Evolutionary conservation across 2,888 invertebrate species (phyloP).

Genomic region (Hymenopus coronatus): DNA sequence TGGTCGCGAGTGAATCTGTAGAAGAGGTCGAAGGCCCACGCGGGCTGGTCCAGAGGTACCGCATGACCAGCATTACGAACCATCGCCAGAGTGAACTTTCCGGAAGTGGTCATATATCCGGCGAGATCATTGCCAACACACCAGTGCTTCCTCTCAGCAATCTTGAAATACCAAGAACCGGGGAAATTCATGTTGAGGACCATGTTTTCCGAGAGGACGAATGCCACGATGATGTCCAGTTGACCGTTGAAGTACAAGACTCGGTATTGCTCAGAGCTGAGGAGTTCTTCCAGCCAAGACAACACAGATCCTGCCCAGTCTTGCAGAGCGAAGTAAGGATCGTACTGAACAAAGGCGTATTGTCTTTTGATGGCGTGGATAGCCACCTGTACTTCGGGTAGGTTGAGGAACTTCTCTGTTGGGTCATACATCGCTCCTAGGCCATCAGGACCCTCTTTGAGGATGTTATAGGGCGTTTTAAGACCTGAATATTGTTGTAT

Average conservation of each 20-base stretch:
- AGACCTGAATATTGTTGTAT: neutral
- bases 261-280: constrained; percentile 24
- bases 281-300: neutral
- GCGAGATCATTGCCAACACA: constrained; percentile 42
- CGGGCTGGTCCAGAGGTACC: constrained; percentile 46
- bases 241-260: constrained; percentile 44
- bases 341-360: neutral
- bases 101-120: constrained; percentile 42
- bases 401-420: neutral
- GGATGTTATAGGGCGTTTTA: neutral
- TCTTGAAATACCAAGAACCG: constrained; percentile 42
- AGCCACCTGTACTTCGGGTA: neutral
- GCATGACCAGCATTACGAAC: constrained; percentile 47
- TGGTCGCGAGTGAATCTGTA: constrained; percentile 44
- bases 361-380: neutral
- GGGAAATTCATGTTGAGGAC: constrained; percentile 47
- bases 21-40: constrained; percentile 37
- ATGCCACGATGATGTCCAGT: constrained; percentile 65
- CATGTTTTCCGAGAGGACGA: constrained; percentile 48
- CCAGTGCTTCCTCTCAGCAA: constrained; percentile 43
- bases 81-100: constrained; percentile 42
- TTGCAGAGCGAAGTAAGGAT: neutral
- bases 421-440: neutral
- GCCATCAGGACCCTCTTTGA: neutral
- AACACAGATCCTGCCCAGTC: neutral